A percentile compares a stretch with the other conserved stretches of the same genome.
phyloP scores from a whole-genome alignment of 2,113 vertebrate genomes.

The Hippopotamus amphibius region DNA sequence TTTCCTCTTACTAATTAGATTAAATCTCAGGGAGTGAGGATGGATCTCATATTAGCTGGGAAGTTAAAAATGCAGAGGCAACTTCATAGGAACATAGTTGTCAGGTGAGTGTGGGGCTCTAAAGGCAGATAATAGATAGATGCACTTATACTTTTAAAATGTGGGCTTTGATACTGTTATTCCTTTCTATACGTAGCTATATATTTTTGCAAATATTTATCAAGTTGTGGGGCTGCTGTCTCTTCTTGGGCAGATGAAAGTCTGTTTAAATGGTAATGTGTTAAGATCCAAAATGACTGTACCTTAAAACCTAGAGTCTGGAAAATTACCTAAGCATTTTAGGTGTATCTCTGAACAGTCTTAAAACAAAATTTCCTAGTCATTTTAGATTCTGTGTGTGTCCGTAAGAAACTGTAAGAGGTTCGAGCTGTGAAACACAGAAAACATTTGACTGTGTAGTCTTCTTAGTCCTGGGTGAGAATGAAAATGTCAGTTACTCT shows the following conservation, averaged over 20 bases:
- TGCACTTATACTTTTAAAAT: not conserved
- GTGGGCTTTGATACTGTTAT: not conserved
- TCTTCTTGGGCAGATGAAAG: not conserved
- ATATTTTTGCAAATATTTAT: not conserved
- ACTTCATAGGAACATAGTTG: not conserved
- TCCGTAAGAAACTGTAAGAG: not conserved
- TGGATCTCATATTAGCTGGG: not conserved
- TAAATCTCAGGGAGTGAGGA: not conserved
- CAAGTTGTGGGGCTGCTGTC: not conserved
- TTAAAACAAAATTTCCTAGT: not conserved
- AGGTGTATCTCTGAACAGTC: not conserved
- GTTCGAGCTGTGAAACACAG: not conserved
- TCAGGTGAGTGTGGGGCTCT: not conserved
- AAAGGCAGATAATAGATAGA: not conserved
- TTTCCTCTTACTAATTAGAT: not conserved
- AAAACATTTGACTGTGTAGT: not conserved
- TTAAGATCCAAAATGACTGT: not conserved
- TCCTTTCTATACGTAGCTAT: not conserved
- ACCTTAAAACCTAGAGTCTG: not conserved
- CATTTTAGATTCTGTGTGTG: not conserved
- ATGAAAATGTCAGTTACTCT: not conserved
- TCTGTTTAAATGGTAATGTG: not conserved
- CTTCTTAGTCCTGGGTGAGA: not conserved
- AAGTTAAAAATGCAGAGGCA: not conserved
- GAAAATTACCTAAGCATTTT: not conserved